phyloP scores from a whole-genome alignment of 2,113 vertebrate species.

The Uropsilus gracilis region DNA sequence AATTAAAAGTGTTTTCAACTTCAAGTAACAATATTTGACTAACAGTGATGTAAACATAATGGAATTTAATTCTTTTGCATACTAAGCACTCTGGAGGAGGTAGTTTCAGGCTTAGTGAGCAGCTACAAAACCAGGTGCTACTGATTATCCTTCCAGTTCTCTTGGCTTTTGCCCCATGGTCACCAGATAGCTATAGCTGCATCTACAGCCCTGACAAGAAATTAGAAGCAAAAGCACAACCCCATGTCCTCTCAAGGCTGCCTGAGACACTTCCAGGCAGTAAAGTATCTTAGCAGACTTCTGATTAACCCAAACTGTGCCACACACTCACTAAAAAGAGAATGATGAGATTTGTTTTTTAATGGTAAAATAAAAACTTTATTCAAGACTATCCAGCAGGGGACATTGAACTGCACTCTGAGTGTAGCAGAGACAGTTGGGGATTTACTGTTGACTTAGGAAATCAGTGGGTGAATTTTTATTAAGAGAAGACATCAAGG shows the following conservation, averaged over 20 bases:
- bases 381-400: too few relatives aligned
- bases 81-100: not conserved
- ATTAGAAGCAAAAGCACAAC: not conserved
- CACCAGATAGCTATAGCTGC: not conserved
- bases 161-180: not conserved
- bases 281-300: not conserved
- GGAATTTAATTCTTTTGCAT: not conserved
- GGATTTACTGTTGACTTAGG: too few relatives aligned
- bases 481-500: too few relatives aligned
- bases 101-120: not conserved
- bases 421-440: too few relatives aligned
- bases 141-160: not conserved
- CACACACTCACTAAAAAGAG: rapidly evolving
- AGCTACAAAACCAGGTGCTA: not conserved
- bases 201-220: not conserved
- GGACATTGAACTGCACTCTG: too few relatives aligned
- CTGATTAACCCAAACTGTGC: not conserved
- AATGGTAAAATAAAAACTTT: too few relatives aligned
- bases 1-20: not conserved
- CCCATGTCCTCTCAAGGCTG: not conserved
- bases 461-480: too few relatives aligned
- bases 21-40: not conserved
- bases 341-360: too few relatives aligned
- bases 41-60: not conserved
- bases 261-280: not conserved